Evolutionary conservation across 2,888 invertebrate species (phyloP).

Genomic region (Dioctria rufipes): DNA sequence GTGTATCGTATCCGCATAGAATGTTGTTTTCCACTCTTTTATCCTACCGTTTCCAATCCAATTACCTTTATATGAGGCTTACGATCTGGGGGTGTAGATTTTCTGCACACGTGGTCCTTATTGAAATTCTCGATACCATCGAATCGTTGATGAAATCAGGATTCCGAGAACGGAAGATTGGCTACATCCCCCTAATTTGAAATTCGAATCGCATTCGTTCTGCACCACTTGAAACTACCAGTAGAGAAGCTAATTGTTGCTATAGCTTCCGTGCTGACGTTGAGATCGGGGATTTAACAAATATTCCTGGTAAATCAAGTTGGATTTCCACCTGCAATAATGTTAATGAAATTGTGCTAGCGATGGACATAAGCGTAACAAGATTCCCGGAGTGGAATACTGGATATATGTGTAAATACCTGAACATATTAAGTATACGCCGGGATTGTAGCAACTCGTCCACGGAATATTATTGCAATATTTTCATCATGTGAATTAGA

Average conservation of each 20-base stretch:
- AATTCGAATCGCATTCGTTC: conserved; percentile 59
- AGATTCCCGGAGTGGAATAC: too few species aligned
- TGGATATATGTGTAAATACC: too few species aligned
- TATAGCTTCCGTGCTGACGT: conserved; percentile 41
- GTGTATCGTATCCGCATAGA: too few species aligned
- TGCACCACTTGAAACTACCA: conserved; percentile 55
- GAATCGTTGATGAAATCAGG: conserved; percentile 14
- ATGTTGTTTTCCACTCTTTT: not conserved
- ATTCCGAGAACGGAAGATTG: not conserved
- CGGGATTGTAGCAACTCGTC: too few species aligned
- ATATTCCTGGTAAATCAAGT: not conserved
- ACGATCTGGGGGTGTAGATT: not conserved
- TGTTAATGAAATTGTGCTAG: not conserved
- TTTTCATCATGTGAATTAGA: too few species aligned
- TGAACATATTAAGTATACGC: too few species aligned
- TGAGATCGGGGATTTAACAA: not conserved
- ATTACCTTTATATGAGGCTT: not conserved
- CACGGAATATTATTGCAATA: too few species aligned
- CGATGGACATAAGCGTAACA: too few species aligned
- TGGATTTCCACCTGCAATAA: conserved; percentile 12
- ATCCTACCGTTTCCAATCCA: conserved; percentile 27
- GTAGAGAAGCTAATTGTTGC: conserved; percentile 58
- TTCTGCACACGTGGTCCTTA: conserved; percentile 39
- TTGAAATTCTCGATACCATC: conserved; percentile 32
- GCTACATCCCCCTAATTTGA: conserved; percentile 55